Conservation (phyloP, 2,113 vertebrate genomes). For the Rhegmatorhina hoffmannsi region DNA sequence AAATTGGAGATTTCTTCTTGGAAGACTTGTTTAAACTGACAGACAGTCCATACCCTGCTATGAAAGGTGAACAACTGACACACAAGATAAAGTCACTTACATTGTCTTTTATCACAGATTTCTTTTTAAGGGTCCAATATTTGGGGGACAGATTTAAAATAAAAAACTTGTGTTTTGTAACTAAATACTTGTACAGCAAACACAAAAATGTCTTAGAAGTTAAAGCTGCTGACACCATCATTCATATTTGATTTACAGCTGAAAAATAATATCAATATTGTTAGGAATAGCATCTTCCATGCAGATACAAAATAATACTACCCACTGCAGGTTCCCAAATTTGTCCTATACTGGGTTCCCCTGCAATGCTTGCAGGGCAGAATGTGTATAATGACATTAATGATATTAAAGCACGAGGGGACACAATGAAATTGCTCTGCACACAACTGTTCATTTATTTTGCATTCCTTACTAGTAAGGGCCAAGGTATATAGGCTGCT, state of each 20-base stretch:
- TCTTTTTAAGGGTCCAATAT: not conserved
- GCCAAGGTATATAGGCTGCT: accelerated
- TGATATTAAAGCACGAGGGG: not conserved
- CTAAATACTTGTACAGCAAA: not conserved
- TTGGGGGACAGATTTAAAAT: not conserved
- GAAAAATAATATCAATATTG: not conserved
- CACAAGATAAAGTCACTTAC: not conserved
- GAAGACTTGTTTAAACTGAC: not conserved
- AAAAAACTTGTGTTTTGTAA: not conserved
- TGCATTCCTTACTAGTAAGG: not conserved
- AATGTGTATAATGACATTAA: not conserved
- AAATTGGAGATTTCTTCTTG: not conserved
- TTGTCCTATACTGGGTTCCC: not conserved
- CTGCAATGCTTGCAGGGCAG: not conserved
- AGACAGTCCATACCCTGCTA: not conserved
- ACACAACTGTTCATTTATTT: not conserved
- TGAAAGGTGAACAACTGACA: not conserved
- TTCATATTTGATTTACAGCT: not conserved
- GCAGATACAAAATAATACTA: not conserved
- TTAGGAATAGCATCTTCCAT: not conserved
- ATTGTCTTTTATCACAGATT: not conserved
- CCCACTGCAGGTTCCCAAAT: not conserved
- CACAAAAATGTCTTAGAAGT: not conserved
- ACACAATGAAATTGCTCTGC: not conserved
- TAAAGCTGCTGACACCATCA: not conserved